Conservation (phyloP, 1,140 invertebrate species). For the Caenorhabditis tropicalis region DNA sequence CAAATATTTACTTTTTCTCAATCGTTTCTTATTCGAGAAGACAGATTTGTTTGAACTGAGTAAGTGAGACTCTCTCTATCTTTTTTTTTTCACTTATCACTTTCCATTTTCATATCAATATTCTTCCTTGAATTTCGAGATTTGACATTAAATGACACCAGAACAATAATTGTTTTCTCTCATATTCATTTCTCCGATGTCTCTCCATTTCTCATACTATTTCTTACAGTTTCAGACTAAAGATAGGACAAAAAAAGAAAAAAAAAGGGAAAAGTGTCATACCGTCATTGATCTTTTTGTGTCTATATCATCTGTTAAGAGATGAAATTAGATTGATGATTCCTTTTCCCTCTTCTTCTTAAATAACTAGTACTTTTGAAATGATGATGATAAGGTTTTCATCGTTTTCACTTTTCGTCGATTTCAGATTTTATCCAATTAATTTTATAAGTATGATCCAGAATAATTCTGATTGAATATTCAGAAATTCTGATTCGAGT, state of each 20-base stretch:
- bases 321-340: constrained; percentile 15
- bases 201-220: neutral
- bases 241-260: neutral
- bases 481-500: too few species aligned
- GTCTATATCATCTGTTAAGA: neutral
- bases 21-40: neutral
- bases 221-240: constrained; percentile 7
- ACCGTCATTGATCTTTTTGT: neutral
- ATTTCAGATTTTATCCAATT: neutral
- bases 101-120: neutral
- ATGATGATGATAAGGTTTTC: constrained; percentile 1
- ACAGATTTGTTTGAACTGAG: constrained; percentile 10
- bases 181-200: neutral
- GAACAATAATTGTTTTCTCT: neutral
- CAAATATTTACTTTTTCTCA: constrained; percentile 22
- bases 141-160: neutral
- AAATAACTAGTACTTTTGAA: neutral
- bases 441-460: too few species aligned
- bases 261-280: neutral
- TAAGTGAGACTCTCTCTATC: neutral
- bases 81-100: neutral
- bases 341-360: neutral
- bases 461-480: too few species aligned
- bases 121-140: constrained; percentile 22
- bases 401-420: neutral